Base-by-base conservation (phyloP, 92 coral and sea anemone genomes). In the Palythoa caribaeorum region DNA sequence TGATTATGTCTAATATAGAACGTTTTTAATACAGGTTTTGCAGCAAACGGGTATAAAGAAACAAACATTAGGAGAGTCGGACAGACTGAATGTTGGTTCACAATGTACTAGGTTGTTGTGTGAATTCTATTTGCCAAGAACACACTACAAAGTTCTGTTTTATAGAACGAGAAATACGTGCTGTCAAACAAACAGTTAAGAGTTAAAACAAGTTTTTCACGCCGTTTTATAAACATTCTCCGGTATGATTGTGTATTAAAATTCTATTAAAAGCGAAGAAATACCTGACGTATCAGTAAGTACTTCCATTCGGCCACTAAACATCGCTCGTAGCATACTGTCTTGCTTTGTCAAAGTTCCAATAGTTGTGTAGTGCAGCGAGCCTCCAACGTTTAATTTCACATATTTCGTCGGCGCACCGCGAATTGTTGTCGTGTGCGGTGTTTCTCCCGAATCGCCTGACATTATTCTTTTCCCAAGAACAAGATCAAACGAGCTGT, bases 341-440 rank as follows among this genome's bases (percentile, higher is more conserved):
- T 97, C 99, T 37, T 97, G 99, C 71, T 97, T 97, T 14, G 99
- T 94, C 39, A 97, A 89, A 8, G 99, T 97, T 51, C 99, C 99
- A 40, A 97, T 76, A 14, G 99, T 97, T 13, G 98, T 96, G 94
- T 97, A 97, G 59, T 97, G 99, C 1, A 97, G 90, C 2, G 99
- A 97, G 0, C 99, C 99, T 17, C 99, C 99, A 66, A 97, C 98
- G 79, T 97, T 97, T 74, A 97, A 83, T 83, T 97, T 97, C 37
- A 97, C 99, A 80, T 97, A 97, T 85, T 97, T 97, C 79, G 99
- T 97, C 37, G 98, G 98, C 84, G 99, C 92, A 16, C 99, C 99
- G 50, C 94, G 95, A 52, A 97, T 90, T 17, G 95, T 92, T 12
- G 95, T 95, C 51, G 96, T 83, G 35, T 95, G 98, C 15, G 98